Evolutionary conservation across 2,797 vertebrate species (phyloP).

Genomic region (Acropternis orthonyx): DNA sequence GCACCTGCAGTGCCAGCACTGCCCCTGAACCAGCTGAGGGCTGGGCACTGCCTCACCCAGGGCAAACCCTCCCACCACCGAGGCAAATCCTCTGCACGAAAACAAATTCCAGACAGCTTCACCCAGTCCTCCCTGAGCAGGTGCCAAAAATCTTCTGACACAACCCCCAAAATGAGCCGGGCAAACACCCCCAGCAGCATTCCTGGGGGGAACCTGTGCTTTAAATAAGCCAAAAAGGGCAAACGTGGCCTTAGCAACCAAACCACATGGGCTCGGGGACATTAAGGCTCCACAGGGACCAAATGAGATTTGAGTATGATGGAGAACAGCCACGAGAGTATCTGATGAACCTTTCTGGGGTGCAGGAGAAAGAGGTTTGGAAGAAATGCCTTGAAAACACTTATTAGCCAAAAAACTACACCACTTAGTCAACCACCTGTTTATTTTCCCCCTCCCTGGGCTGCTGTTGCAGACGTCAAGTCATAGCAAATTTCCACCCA

Average conservation of each 20-base stretch:
- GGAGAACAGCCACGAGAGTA: fast-evolving
- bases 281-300: background rate
- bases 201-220: background rate
- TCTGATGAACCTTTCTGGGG: background rate
- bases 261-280: background rate
- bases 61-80: background rate
- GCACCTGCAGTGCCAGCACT: fast-evolving
- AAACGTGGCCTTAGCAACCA: background rate
- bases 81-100: background rate
- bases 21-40: background rate
- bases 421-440: background rate
- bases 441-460: background rate
- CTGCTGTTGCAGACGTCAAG: background rate
- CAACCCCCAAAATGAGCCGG: background rate
- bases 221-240: background rate
- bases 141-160: background rate
- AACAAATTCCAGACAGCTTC: background rate
- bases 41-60: background rate
- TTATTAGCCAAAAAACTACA: background rate
- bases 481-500: background rate
- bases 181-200: background rate
- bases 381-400: background rate
- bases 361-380: background rate
- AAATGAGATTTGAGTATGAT: background rate
- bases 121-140: background rate